Conservation (phyloP, 1,140 invertebrate genomes). For the Ceratosolen fusciceps region DNA sequence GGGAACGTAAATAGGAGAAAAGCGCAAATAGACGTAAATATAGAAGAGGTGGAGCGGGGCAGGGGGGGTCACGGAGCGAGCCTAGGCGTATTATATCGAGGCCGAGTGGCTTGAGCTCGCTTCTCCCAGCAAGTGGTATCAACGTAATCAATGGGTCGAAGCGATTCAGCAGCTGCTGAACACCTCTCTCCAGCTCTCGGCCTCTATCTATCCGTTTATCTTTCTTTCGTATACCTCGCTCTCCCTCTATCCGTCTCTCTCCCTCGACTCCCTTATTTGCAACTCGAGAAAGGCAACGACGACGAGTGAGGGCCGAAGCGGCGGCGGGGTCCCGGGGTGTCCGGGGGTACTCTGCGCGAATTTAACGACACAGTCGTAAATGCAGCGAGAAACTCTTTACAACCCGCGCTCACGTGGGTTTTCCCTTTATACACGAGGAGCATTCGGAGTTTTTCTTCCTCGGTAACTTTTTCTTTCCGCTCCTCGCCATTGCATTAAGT, state of each 20-base stretch:
- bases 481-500: conserved; percentile 12
- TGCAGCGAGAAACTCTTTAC: conserved; percentile 58
- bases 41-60: neutral
- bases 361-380: conserved; percentile 65
- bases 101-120: conserved; percentile 11
- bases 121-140: conserved; percentile 57
- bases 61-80: too few relatives aligned
- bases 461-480: conserved; percentile 28
- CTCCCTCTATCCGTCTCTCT: conserved; percentile 39
- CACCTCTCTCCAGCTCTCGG: neutral
- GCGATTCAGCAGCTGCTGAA: conserved; percentile 25
- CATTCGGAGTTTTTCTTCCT: conserved; percentile 51
- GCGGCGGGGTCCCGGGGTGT: too few relatives aligned
- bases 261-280: neutral
- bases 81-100: neutral
- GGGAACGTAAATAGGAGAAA: neutral
- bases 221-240: neutral
- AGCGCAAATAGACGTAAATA: neutral
- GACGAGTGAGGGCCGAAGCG: neutral
- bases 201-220: neutral
- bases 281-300: neutral
- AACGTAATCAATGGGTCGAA: conserved; percentile 60
- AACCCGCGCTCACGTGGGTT: conserved; percentile 40
- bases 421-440: neutral
- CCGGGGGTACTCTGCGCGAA: too few relatives aligned